phyloP scores from a whole-genome alignment of 64 coral and sea anemone species.

The Hydrozoanthus tunicans region DNA sequence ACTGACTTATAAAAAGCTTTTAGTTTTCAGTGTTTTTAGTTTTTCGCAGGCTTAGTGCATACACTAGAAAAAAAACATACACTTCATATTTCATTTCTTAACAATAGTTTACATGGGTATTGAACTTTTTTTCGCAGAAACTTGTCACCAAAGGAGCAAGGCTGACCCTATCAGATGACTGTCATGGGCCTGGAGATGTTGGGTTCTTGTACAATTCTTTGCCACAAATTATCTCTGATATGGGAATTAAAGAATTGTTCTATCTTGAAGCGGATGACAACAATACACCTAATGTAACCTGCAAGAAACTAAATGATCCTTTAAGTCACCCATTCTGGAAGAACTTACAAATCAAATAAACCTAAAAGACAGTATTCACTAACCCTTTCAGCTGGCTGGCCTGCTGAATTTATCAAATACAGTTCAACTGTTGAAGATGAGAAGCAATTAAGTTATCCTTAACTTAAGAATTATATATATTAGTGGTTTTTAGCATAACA shows the following conservation, averaged over 20 bases:
- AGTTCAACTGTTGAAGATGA: no score
- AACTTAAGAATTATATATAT: no score
- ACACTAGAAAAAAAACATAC: no score
- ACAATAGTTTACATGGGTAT: background rate
- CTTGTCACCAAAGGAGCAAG: slow-evolving; percentile 57
- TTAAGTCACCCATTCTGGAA: slow-evolving; percentile 65
- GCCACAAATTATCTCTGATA: slow-evolving; percentile 40
- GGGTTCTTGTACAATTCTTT: slow-evolving; percentile 66
- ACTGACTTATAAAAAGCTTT: background rate
- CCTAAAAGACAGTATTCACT: background rate
- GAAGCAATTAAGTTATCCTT: no score
- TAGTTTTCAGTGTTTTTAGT: background rate
- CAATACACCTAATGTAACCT: background rate
- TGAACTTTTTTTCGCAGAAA: slow-evolving; percentile 38
- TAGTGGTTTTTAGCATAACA: no score
- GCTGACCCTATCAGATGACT: slow-evolving; percentile 75
- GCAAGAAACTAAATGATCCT: slow-evolving; percentile 53
- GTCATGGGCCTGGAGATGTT: slow-evolving; percentile 71
- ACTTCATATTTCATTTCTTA: no score
- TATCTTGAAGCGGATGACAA: slow-evolving; percentile 54
- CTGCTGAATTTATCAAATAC: no score
- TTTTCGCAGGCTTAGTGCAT: background rate
- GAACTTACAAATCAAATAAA: slow-evolving; percentile 13
- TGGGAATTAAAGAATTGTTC: slow-evolving; percentile 52
- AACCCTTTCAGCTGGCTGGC: no score